Evolutionary conservation across 2,888 invertebrate genomes (phyloP).

Genomic region (Drosophila emarginata): DNA sequence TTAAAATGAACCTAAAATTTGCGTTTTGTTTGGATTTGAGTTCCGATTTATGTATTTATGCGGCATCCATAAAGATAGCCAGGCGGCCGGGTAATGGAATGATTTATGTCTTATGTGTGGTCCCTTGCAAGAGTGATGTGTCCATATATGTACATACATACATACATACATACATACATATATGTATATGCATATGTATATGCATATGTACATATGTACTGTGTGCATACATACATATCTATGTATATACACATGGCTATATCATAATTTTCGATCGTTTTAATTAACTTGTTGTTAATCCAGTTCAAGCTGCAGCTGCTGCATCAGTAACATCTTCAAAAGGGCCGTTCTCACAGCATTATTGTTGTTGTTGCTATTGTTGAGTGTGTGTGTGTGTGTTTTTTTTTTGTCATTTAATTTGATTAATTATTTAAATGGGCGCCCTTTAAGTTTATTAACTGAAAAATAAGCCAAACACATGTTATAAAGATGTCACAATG

Average conservation of each 20-base stretch:
- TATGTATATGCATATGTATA: neutral
- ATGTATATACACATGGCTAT: neutral
- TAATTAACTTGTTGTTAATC: conserved; percentile 11
- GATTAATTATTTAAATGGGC: conserved; percentile 38
- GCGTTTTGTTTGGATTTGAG: conserved; percentile 57
- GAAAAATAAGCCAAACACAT: neutral
- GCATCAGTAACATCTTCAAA: conserved; percentile 24
- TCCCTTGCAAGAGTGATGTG: conserved; percentile 2
- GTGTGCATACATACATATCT: neutral
- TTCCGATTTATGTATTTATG: conserved; percentile 49
- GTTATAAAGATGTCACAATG: neutral
- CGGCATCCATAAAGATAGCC: conserved; percentile 24
- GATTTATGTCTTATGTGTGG: conserved; percentile 53
- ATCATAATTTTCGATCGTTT: conserved; percentile 6
- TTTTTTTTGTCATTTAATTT: conserved; percentile 33
- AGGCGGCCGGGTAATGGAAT: conserved; percentile 37
- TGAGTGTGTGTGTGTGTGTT: neutral
- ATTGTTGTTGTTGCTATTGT: neutral
- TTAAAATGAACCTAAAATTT: conserved; percentile 38
- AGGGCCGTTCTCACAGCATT: conserved; percentile 20
- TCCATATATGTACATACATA: neutral
- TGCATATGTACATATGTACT: neutral
- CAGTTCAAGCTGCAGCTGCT: neutral
- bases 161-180: neutral
- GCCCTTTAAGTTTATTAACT: conserved; percentile 40